Base-by-base conservation (phyloP, 2,888 invertebrate species). In the Dioctria rufipes region DNA sequence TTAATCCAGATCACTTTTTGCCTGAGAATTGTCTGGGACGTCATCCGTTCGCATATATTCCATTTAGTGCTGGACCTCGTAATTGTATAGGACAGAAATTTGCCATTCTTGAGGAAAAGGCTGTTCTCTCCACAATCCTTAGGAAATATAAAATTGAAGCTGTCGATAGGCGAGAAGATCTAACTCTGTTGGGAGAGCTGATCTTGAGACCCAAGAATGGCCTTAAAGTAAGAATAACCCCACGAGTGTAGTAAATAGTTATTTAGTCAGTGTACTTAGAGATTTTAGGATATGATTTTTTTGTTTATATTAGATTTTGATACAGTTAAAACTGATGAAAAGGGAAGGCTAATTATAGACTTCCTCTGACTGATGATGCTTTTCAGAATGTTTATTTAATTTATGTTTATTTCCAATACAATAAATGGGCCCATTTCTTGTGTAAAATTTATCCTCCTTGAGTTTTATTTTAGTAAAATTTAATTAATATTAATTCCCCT, bases 1-100 rank as follows among this genome's bases (percentile, higher is more conserved):
- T 93, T 86, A 92, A 93, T 85, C 94, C 94, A 0, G 94, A 94
- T 75, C 90, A 95, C 85, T 95, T 95, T 86, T 86, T 93, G 81
- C 92, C 93, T 0, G 93, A 94, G 85, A 91, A 92, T 85, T 89
- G 90, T 80, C 85, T 87, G 9, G 89, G 89, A 0, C 90, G 93
- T 66, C 93, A 94, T 87, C 92, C 93, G 0, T 94, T 91, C 82
- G 91, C 92, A 2, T 94, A 92, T 84, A 91, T 94, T 82, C 94
- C 94, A 0, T 94, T 94, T 84, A 93, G 93, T 85, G 93, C 93
- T 8, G 94, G 94, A 3, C 92, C 92, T 0, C 90, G 94, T 80
- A 94, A 88, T 81, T 89, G 89, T 84, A 86, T 89, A 88, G 92
- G 92, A 8, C 92, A 92, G 85, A 91, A 91, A 85, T 92, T 92